Evolutionary conservation across 2,797 vertebrate genomes (phyloP).

Genomic region (Pantherophis vulpinus): DNA sequence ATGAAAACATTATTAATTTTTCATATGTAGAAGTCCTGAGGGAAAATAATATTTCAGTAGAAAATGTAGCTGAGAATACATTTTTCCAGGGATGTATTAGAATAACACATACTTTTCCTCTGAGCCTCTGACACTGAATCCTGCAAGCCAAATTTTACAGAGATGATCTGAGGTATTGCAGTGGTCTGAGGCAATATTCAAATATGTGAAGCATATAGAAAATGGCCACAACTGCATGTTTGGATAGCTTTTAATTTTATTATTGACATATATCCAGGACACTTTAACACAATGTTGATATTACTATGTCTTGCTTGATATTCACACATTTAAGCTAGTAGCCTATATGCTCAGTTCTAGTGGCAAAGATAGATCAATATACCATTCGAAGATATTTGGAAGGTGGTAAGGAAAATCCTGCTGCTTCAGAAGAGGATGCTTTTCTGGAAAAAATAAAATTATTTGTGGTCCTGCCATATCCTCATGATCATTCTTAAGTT

Average conservation of each 20-base stretch:
- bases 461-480: neutral
- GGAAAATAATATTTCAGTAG: constrained; percentile 20
- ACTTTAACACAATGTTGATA: neutral
- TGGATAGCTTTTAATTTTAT: constrained; percentile 50
- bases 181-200: constrained; percentile 26
- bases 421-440: neutral
- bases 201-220: constrained; percentile 43
- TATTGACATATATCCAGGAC: constrained; percentile 50
- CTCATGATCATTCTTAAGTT: neutral
- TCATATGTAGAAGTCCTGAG: constrained; percentile 40
- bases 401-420: neutral
- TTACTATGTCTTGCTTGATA: constrained; percentile 44
- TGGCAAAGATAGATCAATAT: constrained; percentile 36
- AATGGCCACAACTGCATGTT: constrained; percentile 43
- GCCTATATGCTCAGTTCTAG: constrained; percentile 16
- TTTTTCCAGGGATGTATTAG: constrained; percentile 38
- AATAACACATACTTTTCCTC: constrained; percentile 13
- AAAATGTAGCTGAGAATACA: constrained; percentile 40
- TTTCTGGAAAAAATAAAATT: neutral
- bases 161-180: neutral
- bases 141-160: constrained; percentile 22
- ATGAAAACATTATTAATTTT: constrained; percentile 60
- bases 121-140: neutral
- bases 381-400: neutral
- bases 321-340: constrained; percentile 43